phyloP scores from a whole-genome alignment of 2,888 invertebrate genomes.

The Pyrrhia umbra region DNA sequence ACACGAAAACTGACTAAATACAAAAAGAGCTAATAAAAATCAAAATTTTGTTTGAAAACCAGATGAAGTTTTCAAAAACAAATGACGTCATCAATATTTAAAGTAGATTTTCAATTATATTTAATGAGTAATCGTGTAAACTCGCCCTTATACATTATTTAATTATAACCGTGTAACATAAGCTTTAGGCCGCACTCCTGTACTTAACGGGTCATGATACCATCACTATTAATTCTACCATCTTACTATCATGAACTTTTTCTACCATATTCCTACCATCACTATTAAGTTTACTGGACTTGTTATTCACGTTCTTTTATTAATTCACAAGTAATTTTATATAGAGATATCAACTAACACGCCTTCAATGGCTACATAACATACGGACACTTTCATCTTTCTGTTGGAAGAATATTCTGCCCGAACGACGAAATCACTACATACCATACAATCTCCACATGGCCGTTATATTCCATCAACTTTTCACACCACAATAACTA shows the following conservation, averaged over 20 bases:
- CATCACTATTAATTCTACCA: background rate
- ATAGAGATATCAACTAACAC: no score
- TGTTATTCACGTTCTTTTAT: background rate
- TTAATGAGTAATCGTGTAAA: slow-evolving; percentile 3
- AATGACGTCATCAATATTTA: no score
- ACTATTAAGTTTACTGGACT: background rate
- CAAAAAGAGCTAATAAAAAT: background rate
- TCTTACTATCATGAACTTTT: background rate
- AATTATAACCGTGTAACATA: slow-evolving; percentile 15
- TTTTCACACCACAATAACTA: background rate
- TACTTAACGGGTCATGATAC: slow-evolving; percentile 31
- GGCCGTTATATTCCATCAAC: background rate
- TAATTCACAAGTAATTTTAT: no score
- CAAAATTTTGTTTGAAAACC: no score
- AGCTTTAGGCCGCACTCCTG: slow-evolving; percentile 35
- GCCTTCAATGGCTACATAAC: no score
- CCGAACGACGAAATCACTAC: no score
- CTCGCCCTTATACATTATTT: background rate
- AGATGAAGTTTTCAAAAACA: no score
- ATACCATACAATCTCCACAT: slow-evolving; percentile 1
- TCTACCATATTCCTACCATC: background rate
- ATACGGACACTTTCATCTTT: no score
- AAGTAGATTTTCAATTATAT: background rate
- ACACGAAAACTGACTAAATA: background rate
- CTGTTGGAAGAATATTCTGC: no score